Conservation (phyloP, 2,113 vertebrate genomes). For the Cololabis saira region DNA sequence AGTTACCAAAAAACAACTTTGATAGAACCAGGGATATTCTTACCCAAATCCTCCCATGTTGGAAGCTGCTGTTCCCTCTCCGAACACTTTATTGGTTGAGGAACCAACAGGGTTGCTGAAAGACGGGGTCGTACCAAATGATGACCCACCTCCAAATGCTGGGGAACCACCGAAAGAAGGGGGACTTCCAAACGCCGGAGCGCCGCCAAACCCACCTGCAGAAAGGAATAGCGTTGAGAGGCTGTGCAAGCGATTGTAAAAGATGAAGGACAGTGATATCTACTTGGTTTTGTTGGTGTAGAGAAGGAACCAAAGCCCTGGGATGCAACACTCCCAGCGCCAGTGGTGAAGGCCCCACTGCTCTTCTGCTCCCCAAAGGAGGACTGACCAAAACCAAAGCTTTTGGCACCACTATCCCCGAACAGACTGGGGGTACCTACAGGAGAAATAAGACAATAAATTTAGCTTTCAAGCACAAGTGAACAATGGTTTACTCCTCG, state of each 20-base stretch:
- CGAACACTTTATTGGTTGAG: slow-evolving; percentile 93
- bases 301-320: slow-evolving; percentile 96
- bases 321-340: slow-evolving; percentile 89
- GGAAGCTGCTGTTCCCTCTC: slow-evolving; percentile 94
- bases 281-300: slow-evolving; percentile 89
- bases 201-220: slow-evolving; percentile 93
- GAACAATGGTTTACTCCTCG: too few relatives aligned
- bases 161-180: slow-evolving; percentile 93
- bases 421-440: slow-evolving; percentile 88
- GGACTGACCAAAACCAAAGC: slow-evolving; percentile 84
- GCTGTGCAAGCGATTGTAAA: neutral
- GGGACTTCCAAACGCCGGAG: slow-evolving; percentile 95
- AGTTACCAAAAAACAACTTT: too few relatives aligned
- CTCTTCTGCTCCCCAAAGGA: slow-evolving; percentile 94
- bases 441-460: slow-evolving; percentile 6
- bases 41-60: slow-evolving; percentile 97
- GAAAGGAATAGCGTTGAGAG: slow-evolving; percentile 24
- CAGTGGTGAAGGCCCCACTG: slow-evolving; percentile 89
- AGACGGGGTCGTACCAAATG: slow-evolving; percentile 89
- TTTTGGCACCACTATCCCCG: slow-evolving; percentile 90
- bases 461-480: neutral
- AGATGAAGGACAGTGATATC: neutral
- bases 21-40: slow-evolving; percentile 52
- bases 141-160: slow-evolving; percentile 89
- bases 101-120: slow-evolving; percentile 90